phyloP scores from a whole-genome alignment of 2,797 vertebrate species.

The Aphelocoma californica region DNA sequence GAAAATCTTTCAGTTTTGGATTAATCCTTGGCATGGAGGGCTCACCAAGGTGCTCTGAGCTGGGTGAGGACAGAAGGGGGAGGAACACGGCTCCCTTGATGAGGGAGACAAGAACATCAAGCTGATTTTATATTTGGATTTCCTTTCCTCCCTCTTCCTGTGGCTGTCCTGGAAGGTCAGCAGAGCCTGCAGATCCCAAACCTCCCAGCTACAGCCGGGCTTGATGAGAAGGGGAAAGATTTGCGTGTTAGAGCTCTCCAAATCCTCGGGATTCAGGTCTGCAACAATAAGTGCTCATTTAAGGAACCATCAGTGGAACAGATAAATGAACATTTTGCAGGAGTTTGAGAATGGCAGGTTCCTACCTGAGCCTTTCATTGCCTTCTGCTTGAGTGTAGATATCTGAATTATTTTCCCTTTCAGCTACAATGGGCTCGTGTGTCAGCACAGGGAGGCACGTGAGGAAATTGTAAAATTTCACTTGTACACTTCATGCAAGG shows the following conservation, averaged over 20 bases:
- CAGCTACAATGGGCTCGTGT: background rate
- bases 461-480: background rate
- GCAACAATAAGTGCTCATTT: background rate
- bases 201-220: background rate
- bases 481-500: background rate
- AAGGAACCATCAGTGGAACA: background rate
- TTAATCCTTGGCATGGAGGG: background rate
- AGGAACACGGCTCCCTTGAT: background rate
- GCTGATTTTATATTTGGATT: conserved; percentile 14
- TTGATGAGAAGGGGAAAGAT: background rate
- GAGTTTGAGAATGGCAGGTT: background rate
- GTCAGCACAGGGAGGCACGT: background rate
- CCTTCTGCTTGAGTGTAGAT: background rate
- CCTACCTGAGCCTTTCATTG: background rate
- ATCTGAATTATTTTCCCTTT: background rate
- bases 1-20: background rate
- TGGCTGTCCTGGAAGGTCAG: background rate
- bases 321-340: background rate
- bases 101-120: background rate
- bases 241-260: background rate
- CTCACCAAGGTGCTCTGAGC: background rate
- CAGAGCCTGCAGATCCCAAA: background rate
- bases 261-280: background rate
- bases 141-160: background rate
- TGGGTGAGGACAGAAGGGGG: background rate